Percentiles rank a stretch among this genome's conserved stretches.
Conservation (phyloP, 2,113 vertebrate species). For the Gracilinanus agilis region DNA sequence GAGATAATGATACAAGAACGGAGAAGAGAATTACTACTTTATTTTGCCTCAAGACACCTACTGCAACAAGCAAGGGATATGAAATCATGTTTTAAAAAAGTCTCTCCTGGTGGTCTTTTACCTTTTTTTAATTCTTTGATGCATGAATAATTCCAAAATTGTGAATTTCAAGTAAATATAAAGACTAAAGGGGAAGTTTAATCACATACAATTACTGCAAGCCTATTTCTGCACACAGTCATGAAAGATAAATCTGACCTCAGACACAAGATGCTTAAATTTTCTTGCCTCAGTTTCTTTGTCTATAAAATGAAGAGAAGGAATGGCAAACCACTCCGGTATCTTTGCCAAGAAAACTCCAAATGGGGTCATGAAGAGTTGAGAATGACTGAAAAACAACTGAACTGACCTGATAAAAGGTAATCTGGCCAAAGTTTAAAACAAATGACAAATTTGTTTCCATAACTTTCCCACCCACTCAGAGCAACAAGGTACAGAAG, state of each 20-base stretch:
- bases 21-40: not conserved
- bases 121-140: not conserved
- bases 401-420: not conserved
- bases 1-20: not conserved
- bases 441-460: slow-evolving; percentile 53
- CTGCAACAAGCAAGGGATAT: not conserved
- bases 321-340: no score
- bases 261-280: no score
- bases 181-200: not conserved
- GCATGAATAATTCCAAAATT: not conserved
- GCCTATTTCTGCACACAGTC: not conserved
- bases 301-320: no score
- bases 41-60: not conserved
- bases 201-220: not conserved
- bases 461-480: slow-evolving; percentile 24
- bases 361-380: no score
- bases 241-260: no score
- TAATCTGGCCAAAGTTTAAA: not conserved
- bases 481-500: not conserved
- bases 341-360: no score
- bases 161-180: not conserved
- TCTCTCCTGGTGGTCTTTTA: not conserved
- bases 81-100: not conserved
- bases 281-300: no score
- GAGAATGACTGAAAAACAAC: no score